phyloP scores from a whole-genome alignment of 2,797 vertebrate species.

The Alcedo atthis region DNA sequence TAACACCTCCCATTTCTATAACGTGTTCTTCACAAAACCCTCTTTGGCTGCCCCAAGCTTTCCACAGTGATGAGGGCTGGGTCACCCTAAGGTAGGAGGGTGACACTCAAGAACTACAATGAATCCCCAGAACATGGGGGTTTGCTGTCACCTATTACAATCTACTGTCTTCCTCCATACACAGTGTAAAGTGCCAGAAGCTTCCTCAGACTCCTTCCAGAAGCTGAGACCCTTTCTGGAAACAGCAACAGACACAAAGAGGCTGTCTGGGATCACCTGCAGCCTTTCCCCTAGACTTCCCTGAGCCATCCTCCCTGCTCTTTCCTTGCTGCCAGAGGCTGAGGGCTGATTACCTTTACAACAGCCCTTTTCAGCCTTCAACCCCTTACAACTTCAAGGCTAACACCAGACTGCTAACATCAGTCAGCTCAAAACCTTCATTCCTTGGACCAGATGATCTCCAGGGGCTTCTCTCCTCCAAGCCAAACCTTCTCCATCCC shows the following conservation, averaged over 20 bases:
- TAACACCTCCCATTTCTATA: background rate
- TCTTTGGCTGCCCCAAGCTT: background rate
- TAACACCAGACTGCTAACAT: background rate
- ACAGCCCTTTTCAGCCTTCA: background rate
- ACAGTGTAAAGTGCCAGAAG: background rate
- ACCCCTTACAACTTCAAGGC: background rate
- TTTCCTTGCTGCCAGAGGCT: background rate
- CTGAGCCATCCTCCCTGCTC: background rate
- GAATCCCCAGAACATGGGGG: accelerated
- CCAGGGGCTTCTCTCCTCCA: background rate
- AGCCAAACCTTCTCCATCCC: background rate
- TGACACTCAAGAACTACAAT: background rate
- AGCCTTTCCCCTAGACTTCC: background rate
- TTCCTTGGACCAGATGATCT: background rate
- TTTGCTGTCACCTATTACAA: background rate
- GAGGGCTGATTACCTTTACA: background rate
- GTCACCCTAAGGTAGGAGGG: background rate
- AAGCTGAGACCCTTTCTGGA: background rate
- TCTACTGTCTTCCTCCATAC: background rate
- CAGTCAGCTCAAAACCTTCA: background rate
- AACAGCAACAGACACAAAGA: background rate
- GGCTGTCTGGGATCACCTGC: background rate
- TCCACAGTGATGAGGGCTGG: background rate
- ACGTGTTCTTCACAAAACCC: background rate
- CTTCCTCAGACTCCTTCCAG: background rate